Base-by-base conservation (phyloP, 2,113 vertebrate species). In the Beaufortia kweichowensis region DNA sequence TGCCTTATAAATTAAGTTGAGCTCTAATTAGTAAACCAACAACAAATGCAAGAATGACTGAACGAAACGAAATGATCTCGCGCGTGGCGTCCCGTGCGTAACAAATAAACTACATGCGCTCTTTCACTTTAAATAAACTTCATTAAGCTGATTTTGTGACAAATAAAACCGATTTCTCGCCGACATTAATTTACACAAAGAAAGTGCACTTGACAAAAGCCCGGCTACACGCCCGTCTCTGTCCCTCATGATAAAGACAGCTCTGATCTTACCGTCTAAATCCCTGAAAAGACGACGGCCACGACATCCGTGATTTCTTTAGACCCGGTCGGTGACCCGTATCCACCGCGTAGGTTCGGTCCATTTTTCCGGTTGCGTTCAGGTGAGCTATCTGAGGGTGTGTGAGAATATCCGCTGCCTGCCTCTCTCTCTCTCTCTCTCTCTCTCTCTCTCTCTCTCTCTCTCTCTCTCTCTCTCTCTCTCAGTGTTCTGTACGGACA, bases 291-390 rank as follows among this genome's bases (percentile, higher is more conserved):
- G 82, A 83, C 60, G 82, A 83, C 69, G 82, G 82, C 82, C 82
- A 83, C 15, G 82, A 83, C 82, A 83, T 83, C 75, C 82, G 78
- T 6, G 82, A 83, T 83, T 83, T 83, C 76, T 83, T 83, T n/a
- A 83, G 75, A 53, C 82, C 82, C 35, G 82, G 82, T 70, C 82
- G 78, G 66, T 83, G 82, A 62, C 82, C 82, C 39, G 82, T 83
- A 68, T 83, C 82, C 69, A 83, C 82, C 24, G 82, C 82, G 59
- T 75, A 83, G 75, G 75, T 83, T 70, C 78, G 70, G 66, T 83
- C 78, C 82, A 83, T 83, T 62, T 82, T 61, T n/a, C 69, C 55
- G 43, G 76, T 11, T 65, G 31, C 61, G 50, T 70, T 80, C 64
- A 63, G 63, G 78, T 56, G 55, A 63, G 46, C 73, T 48, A 15